Conservation (phyloP, 2,888 invertebrate species). For the Nomada hirtipes region DNA sequence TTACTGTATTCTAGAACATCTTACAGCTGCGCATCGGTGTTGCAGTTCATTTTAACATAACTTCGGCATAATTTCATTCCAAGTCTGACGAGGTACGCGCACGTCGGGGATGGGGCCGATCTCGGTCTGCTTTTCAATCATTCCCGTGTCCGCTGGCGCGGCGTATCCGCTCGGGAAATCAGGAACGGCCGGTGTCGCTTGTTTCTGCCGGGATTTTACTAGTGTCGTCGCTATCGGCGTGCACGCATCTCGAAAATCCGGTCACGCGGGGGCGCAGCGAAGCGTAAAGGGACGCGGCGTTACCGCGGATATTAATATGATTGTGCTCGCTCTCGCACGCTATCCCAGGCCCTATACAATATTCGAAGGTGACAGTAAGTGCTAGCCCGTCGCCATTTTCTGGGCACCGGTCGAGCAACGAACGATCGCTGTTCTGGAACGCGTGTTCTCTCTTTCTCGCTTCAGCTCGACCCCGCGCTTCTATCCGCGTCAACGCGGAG, state of each 20-base stretch:
- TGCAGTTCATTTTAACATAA: too few species aligned
- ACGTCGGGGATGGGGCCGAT: slow-evolving; percentile 5
- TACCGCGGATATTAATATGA: slow-evolving; percentile 65
- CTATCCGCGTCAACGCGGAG: neutral
- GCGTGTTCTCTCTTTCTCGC: neutral
- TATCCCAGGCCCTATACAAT: slow-evolving; percentile 56
- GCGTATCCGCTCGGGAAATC: slow-evolving; percentile 54
- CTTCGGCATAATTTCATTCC: neutral
- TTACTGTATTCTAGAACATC: too few species aligned
- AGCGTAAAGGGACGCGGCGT: slow-evolving; percentile 16
- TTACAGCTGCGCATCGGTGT: neutral
- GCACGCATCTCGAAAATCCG: slow-evolving; percentile 46
- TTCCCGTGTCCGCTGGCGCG: slow-evolving; percentile 10
- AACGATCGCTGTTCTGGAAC: neutral
- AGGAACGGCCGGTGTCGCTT: slow-evolving; percentile 18
- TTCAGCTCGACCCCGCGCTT: neutral
- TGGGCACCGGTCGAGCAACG: slow-evolving; percentile 21
- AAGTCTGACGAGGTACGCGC: neutral
- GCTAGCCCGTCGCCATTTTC: slow-evolving; percentile 64
- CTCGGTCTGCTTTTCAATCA: slow-evolving; percentile 34
- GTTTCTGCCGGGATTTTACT: slow-evolving; percentile 49
- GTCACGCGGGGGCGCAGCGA: slow-evolving; percentile 20
- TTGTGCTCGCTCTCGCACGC: slow-evolving; percentile 30
- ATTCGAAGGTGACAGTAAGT: slow-evolving; percentile 63
- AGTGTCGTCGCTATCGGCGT: slow-evolving; percentile 38